These are phyloP conservation scores for Epinotia nisella DNA, from an alignment of 2,888 invertebrate genomes.

Conservation along the genomic window DNA sequence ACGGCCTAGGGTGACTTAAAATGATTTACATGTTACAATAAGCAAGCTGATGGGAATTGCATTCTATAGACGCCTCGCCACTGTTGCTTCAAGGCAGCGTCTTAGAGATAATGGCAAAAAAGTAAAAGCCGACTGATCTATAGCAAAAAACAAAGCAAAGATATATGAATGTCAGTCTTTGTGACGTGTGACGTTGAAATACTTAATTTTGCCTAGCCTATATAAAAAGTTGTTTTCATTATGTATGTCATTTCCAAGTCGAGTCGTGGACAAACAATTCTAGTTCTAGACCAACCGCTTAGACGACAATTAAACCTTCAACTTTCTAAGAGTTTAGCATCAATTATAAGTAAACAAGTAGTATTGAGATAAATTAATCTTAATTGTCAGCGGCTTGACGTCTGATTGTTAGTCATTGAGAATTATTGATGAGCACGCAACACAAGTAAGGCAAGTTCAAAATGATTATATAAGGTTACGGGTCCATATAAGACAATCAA, in stretches of 20 bases:
- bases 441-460: slow-evolving; percentile 37
- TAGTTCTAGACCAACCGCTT: background rate
- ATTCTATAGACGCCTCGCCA: too few relatives aligned
- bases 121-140: too few relatives aligned
- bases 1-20: too few relatives aligned
- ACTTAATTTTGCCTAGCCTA: too few relatives aligned
- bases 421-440: slow-evolving; percentile 50
- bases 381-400: slow-evolving; percentile 51
- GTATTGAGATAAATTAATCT: slow-evolving; percentile 63
- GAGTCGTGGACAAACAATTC: background rate
- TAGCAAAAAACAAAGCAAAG: too few relatives aligned
- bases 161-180: too few relatives aligned
- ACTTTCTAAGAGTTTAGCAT: slow-evolving; percentile 21
- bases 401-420: slow-evolving; percentile 31
- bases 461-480: slow-evolving; percentile 39
- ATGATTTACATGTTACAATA: too few relatives aligned
- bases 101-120: too few relatives aligned
- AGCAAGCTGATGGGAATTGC: too few relatives aligned
- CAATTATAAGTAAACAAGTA: slow-evolving; percentile 48
- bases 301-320: background rate
- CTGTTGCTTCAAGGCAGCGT: too few relatives aligned
- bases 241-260: background rate
- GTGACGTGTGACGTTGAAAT: too few relatives aligned
- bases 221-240: background rate
- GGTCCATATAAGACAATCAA: slow-evolving; percentile 28